Conservation (phyloP, 1,140 invertebrate species). For the Dolichoris vasculosae region DNA sequence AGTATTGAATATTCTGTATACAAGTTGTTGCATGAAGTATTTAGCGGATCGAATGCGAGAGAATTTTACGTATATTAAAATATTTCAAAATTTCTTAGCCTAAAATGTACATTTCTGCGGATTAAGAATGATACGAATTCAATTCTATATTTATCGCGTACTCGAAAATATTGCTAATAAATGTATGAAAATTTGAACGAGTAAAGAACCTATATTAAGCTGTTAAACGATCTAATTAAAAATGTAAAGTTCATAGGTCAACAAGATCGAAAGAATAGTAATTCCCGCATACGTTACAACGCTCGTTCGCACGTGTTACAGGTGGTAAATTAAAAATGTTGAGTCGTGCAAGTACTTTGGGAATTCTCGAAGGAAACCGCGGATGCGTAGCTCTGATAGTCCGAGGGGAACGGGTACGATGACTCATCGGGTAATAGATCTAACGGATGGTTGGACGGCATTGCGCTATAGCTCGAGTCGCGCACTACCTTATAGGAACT, state of each 20-base stretch:
- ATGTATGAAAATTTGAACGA: too few species aligned
- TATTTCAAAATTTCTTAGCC: too few species aligned
- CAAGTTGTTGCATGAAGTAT: too few species aligned
- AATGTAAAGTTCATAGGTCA: background rate
- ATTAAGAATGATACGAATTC: too few species aligned
- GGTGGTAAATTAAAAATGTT: background rate
- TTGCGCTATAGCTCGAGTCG: background rate
- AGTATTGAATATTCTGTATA: too few species aligned
- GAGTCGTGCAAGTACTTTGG: constrained; percentile 12
- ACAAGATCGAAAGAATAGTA: background rate
- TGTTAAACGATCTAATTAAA: background rate
- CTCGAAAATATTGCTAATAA: too few species aligned
- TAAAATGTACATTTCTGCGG: too few species aligned
- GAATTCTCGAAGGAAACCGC: constrained; percentile 31
- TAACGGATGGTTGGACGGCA: background rate
- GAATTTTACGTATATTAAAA: too few species aligned
- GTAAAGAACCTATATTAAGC: background rate
- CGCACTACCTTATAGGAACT: background rate
- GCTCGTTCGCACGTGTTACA: background rate
- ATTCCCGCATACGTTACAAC: background rate
- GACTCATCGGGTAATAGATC: constrained; percentile 54
- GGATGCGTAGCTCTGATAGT: background rate
- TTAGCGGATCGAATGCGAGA: too few species aligned
- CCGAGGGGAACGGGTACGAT: constrained; percentile 11
- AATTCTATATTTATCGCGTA: too few species aligned